These are phyloP conservation scores for Pseudorectes ferrugineus DNA, from an alignment of 2,113 vertebrate species.

Conservation along the genomic window DNA sequence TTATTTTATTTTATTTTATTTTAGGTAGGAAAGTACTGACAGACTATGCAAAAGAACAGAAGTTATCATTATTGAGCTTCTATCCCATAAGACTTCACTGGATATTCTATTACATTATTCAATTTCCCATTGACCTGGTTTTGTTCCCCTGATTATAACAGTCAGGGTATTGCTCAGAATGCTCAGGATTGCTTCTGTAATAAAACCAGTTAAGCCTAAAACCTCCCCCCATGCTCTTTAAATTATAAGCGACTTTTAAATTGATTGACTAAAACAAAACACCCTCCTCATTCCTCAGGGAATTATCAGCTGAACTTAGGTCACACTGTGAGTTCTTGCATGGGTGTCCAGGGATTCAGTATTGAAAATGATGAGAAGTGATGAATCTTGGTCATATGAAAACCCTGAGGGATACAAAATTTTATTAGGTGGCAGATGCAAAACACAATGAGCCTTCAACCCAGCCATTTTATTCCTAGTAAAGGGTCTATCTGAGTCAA, in stretches of 20 bases:
- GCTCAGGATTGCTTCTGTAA: background rate
- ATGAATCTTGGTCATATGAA: slow-evolving; percentile 16
- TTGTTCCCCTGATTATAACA: slow-evolving; percentile 11
- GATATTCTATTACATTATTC: slow-evolving; percentile 25
- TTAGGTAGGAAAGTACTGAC: background rate
- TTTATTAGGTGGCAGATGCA: slow-evolving; percentile 18
- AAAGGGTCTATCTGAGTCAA: background rate
- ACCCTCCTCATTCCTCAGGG: background rate
- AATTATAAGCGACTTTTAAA: background rate
- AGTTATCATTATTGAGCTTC: background rate
- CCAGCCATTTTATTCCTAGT: background rate
- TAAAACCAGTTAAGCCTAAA: slow-evolving; percentile 15
- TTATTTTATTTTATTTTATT: background rate
- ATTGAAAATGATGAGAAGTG: background rate
- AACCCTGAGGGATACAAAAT: background rate
- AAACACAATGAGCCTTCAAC: slow-evolving; percentile 28
- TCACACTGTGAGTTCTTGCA: background rate
- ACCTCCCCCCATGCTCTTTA: background rate
- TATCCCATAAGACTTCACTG: background rate
- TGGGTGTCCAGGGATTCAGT: background rate
- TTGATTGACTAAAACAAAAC: background rate
- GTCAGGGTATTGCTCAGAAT: background rate
- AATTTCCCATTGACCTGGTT: slow-evolving; percentile 34
- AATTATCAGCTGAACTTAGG: background rate
- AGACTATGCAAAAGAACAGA: background rate